Conservation (phyloP, 2,888 invertebrate species). For the Agriopis aurantiaria region DNA sequence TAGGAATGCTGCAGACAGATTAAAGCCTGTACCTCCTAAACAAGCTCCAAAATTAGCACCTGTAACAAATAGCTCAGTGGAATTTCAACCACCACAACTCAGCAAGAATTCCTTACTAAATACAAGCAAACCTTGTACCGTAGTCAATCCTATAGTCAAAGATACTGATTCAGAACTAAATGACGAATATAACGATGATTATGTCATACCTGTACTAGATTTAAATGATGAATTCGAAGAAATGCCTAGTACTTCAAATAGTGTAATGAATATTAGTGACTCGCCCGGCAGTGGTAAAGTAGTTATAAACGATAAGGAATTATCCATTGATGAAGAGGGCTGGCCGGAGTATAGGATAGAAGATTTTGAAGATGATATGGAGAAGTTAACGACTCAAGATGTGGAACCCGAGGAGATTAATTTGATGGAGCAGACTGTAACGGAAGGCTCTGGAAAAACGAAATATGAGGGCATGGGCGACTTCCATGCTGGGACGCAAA, state of each 20-base stretch:
- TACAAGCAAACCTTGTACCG: constrained; percentile 58
- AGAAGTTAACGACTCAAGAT: constrained; percentile 46
- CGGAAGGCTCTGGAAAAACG: constrained; percentile 48
- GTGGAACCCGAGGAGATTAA: constrained; percentile 58
- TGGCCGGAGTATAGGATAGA: constrained; percentile 84
- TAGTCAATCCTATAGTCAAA: constrained; percentile 58
- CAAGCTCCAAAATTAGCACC: constrained; percentile 59
- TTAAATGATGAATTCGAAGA: constrained; percentile 57
- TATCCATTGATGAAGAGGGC: constrained; percentile 83
- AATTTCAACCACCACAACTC: constrained; percentile 73
- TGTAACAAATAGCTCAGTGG: constrained; percentile 71
- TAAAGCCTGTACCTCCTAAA: constrained; percentile 66
- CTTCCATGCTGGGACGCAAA: constrained; percentile 87
- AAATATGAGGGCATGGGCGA: constrained; percentile 83
- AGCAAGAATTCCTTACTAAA: constrained; percentile 63
- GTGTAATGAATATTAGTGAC: constrained; percentile 66
- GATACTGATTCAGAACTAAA: constrained; percentile 48
- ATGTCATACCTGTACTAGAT: constrained; percentile 60
- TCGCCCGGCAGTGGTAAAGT: constrained; percentile 57
- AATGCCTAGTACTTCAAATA: constrained; percentile 51
- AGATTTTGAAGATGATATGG: constrained; percentile 75
- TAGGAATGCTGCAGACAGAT: constrained; percentile 66
- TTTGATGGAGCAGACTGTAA: constrained; percentile 64
- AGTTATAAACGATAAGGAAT: constrained; percentile 56
- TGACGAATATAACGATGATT: constrained; percentile 55